Conservation (phyloP, 2,888 invertebrate species). For the Linhomoeus sp. region DNA sequence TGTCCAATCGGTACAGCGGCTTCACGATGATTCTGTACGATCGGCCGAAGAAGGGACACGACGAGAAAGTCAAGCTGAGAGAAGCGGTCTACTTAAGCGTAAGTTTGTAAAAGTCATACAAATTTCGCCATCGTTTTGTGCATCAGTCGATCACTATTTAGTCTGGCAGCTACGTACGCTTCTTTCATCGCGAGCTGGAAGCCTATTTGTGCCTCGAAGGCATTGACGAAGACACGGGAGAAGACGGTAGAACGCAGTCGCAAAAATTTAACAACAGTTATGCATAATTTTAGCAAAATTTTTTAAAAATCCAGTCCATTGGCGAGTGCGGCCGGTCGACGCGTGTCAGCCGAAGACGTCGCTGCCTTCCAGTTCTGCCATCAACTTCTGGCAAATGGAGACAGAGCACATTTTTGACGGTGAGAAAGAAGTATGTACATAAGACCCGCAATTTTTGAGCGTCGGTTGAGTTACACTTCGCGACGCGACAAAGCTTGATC, state of each 20-base stretch:
- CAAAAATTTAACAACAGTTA: too few species aligned
- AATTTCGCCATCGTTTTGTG: too few species aligned
- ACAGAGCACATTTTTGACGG: conserved; percentile 10
- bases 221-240: not conserved
- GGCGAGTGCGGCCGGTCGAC: conserved; percentile 25
- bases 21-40: conserved; percentile 18
- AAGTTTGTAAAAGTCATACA: too few species aligned
- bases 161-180: conserved; percentile 24
- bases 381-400: conserved; percentile 30
- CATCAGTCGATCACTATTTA: conserved; percentile 7
- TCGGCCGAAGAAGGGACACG: not conserved
- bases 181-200: conserved; percentile 30
- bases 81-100: too few species aligned
- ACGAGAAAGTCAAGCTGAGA: too few species aligned
- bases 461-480: too few species aligned
- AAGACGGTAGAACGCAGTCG: not conserved
- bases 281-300: too few species aligned
- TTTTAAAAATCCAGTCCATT: conserved; percentile 18
- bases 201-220: conserved; percentile 28
- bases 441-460: not conserved
- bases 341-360: conserved; percentile 27
- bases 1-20: conserved; percentile 27
- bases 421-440: not conserved
- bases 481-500: too few species aligned
- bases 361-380: conserved; percentile 28